Evolutionary conservation across 2,797 vertebrate species (phyloP).

Genomic region (Pantherophis alleghaniensis): DNA sequence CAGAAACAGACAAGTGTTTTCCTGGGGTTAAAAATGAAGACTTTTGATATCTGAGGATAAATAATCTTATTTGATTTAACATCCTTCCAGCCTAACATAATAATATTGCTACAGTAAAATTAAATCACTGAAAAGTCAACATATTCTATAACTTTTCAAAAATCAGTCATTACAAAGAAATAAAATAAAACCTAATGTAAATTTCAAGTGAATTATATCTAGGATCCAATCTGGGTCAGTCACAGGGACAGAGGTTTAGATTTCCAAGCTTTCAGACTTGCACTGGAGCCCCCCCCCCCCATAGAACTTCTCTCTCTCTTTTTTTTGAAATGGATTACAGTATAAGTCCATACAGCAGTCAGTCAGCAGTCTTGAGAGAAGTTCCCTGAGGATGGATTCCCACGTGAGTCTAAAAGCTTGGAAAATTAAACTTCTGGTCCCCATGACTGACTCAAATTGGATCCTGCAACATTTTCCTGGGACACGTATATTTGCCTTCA

Average conservation of each 20-base stretch:
- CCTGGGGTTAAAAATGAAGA: background rate
- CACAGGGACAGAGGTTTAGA: background rate
- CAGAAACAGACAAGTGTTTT: background rate
- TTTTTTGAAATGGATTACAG: too few relatives aligned
- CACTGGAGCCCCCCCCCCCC: too few relatives aligned
- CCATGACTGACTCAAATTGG: background rate
- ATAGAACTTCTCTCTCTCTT: background rate
- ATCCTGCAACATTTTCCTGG: background rate
- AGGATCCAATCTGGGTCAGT: background rate
- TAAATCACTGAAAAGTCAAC: background rate
- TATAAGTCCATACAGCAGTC: too few relatives aligned
- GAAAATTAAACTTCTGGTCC: background rate
- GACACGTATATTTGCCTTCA: background rate
- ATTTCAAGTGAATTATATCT: background rate
- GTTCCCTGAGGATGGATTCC: background rate
- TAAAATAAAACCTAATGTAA: background rate
- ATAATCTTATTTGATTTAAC: background rate
- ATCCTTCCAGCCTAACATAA: slow-evolving; percentile 1
- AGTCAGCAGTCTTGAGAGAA: background rate
- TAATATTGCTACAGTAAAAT: background rate
- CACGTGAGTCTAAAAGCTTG: background rate
- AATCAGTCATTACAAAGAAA: background rate
- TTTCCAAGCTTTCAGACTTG: background rate
- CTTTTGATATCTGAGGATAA: background rate
- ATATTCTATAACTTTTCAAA: background rate